Evolutionary conservation across 2,113 vertebrate genomes (phyloP).

Genomic region (Anhinga rufa): DNA sequence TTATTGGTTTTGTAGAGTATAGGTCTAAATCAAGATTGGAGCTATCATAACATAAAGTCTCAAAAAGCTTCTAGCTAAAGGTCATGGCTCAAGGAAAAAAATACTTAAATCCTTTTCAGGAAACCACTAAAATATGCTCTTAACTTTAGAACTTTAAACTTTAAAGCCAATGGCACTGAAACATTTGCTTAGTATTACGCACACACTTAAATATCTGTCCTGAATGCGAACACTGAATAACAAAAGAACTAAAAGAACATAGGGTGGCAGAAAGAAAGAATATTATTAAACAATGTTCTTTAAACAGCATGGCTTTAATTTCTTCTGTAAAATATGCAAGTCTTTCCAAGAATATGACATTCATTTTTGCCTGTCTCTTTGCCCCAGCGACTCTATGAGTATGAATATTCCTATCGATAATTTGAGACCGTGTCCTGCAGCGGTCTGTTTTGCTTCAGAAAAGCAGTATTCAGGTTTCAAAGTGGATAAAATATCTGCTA

Average conservation of each 20-base stretch:
- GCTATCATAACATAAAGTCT: not conserved
- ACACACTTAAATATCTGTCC: constrained; percentile 12
- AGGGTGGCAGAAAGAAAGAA: constrained; percentile 33
- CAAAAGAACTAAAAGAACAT: constrained; percentile 21
- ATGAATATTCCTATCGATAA: constrained; percentile 49
- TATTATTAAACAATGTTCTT: constrained; percentile 52
- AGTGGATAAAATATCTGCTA: constrained; percentile 11
- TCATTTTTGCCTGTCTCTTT: constrained; percentile 58
- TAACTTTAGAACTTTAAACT: constrained; percentile 53
- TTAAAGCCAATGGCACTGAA: constrained; percentile 31
- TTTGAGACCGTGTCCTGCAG: not conserved
- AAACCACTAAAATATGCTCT: constrained; percentile 49
- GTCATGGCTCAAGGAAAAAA: not conserved
- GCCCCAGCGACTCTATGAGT: constrained; percentile 8
- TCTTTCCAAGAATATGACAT: constrained; percentile 64
- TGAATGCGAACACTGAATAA: not conserved
- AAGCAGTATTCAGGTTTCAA: constrained; percentile 36
- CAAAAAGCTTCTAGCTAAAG: not conserved
- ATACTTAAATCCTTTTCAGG: not conserved
- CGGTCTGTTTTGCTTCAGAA: constrained; percentile 9
- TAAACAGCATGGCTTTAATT: constrained; percentile 52
- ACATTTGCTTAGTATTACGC: constrained; percentile 51
- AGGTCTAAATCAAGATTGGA: not conserved
- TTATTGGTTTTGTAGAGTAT: not conserved
- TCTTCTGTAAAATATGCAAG: constrained; percentile 59